phyloP scores from a whole-genome alignment of 2,113 vertebrate species.

The Ardeotis arabs region DNA sequence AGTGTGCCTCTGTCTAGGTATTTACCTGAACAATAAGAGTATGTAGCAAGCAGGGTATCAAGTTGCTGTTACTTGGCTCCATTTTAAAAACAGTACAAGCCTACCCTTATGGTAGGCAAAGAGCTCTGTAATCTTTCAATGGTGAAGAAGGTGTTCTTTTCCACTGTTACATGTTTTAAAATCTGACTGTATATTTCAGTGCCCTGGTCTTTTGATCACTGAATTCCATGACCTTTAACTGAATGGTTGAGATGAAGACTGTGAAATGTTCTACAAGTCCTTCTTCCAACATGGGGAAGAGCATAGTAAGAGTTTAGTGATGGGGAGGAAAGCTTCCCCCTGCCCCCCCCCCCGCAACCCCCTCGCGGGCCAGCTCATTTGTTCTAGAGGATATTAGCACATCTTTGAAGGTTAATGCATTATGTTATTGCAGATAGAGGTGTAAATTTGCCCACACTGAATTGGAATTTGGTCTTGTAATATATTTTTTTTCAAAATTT shows the following conservation, averaged over 20 bases:
- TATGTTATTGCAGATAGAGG: neutral
- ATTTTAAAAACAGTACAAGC: neutral
- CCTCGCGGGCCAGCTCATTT: neutral
- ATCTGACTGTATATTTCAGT: neutral
- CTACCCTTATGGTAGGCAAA: neutral
- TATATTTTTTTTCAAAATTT: neutral
- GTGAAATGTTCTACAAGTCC: neutral
- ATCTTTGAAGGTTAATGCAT: neutral
- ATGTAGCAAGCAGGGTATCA: conserved; percentile 19
- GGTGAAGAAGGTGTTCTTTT: neutral
- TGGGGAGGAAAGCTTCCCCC: neutral
- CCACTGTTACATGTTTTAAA: neutral
- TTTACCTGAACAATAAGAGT: conserved; percentile 18
- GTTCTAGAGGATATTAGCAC: neutral
- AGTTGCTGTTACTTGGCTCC: conserved; percentile 21
- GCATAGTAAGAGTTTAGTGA: neutral
- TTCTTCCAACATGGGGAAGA: neutral
- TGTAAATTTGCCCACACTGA: neutral
- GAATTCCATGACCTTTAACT: neutral
- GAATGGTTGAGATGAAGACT: neutral
- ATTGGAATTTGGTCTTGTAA: neutral
- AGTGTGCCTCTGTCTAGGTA: neutral
- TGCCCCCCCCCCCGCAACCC: too few species aligned
- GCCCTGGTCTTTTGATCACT: neutral
- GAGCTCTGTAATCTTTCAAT: neutral